Percentiles rank a stretch among this genome's conserved stretches.
Evolutionary conservation across 2,888 invertebrate species (phyloP).

Genomic region (Bibio marci): DNA sequence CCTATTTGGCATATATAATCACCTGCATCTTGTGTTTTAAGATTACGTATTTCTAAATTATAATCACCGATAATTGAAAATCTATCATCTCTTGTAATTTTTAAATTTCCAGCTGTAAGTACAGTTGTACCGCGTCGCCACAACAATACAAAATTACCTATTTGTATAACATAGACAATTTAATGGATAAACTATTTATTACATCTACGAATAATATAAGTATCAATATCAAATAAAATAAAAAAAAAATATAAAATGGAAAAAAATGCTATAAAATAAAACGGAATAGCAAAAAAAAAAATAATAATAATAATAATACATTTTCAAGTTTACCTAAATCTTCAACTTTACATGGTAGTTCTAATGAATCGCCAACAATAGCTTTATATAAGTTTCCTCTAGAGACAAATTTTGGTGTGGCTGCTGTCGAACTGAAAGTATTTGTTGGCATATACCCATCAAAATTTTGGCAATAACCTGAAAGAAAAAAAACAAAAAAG

Average conservation of each 20-base stretch:
- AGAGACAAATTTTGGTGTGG: constrained; percentile 52
- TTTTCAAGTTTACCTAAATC: constrained; percentile 32
- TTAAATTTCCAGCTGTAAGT: constrained; percentile 49
- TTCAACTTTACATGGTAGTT: constrained; percentile 63
- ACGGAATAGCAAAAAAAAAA: neutral
- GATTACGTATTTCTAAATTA: constrained; percentile 50
- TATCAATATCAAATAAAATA: neutral
- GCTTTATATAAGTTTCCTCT: constrained; percentile 60
- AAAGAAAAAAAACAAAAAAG: neutral
- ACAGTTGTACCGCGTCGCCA: constrained; percentile 55
- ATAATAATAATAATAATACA: neutral
- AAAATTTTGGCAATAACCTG: constrained; percentile 11
- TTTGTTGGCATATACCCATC: constrained; percentile 10
- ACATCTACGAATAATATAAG: too few species aligned
- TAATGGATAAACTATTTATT: neutral
- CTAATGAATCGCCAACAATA: constrained; percentile 59
- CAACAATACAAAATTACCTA: constrained; percentile 46
- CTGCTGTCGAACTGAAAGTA: constrained; percentile 13
- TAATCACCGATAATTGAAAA: constrained; percentile 51
- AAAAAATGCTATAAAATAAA: neutral
- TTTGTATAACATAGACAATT: neutral
- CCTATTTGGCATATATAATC: constrained; percentile 59
- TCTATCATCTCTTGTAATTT: constrained; percentile 48
- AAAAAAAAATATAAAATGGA: neutral
- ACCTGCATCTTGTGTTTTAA: constrained; percentile 52